Percentiles rank a stretch among this genome's conserved stretches.
phyloP scores from a whole-genome alignment of 2,888 invertebrate species.

The Frankliniella fusca region DNA sequence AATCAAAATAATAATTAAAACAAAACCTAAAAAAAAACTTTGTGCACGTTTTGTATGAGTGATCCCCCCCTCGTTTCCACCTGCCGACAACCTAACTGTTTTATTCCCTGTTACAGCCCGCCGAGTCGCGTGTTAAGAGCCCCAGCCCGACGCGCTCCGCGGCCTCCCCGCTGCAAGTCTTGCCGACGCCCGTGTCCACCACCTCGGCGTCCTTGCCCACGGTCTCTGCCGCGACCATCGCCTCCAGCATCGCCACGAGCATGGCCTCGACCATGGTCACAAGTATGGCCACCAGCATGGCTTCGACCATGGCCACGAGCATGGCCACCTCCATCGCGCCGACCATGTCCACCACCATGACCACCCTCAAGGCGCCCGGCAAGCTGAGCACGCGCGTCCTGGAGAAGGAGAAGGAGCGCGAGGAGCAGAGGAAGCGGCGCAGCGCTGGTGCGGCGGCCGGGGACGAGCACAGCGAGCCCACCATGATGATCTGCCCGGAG shows the following conservation, averaged over 20 bases:
- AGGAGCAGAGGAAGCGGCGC: conserved; percentile 15
- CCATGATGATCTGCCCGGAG: conserved; percentile 67
- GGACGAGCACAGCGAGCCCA: conserved; percentile 52
- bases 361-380: conserved; percentile 26
- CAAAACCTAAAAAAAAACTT: no score
- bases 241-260: conserved; percentile 32
- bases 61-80: no score
- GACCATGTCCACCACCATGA: not conserved
- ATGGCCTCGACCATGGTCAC: not conserved
- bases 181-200: conserved; percentile 10
- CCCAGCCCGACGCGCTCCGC: conserved; percentile 24
- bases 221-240: not conserved
- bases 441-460: conserved; percentile 6
- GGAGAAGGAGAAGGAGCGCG: conserved; percentile 15
- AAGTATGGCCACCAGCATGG: conserved; percentile 21
- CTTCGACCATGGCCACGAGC: not conserved
- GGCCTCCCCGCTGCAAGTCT: conserved; percentile 13
- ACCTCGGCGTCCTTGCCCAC: conserved; percentile 26
- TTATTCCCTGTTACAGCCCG: not conserved
- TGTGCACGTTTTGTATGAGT: no score
- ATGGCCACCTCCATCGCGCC: not conserved
- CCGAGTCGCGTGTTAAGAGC: not conserved
- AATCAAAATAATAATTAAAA: no score
- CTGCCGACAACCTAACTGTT: not conserved
- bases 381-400: conserved; percentile 18